phyloP scores from a whole-genome alignment of 2,888 invertebrate genomes.

The Pachycephus smyrnensis region DNA sequence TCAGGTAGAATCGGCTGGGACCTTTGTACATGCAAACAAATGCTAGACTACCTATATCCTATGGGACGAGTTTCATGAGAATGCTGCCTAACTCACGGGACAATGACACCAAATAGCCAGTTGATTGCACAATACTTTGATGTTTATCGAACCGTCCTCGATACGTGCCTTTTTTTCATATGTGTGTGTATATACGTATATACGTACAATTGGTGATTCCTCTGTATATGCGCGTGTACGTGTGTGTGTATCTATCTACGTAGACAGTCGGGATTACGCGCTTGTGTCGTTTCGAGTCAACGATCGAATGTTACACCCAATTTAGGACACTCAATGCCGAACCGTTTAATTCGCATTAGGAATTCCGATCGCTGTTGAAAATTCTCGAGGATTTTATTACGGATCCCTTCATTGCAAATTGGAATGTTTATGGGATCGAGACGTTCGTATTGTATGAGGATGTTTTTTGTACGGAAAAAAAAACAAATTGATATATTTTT shows the following conservation, averaged over 20 bases:
- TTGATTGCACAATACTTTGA: conserved; percentile 66
- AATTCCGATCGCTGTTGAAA: neutral
- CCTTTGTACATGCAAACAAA: too few species aligned
- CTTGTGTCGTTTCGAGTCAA: conserved; percentile 51
- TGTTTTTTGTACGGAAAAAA: neutral
- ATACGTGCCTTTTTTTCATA: conserved; percentile 40
- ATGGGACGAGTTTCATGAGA: conserved; percentile 41
- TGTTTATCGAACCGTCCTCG: conserved; percentile 66
- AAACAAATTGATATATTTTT: neutral
- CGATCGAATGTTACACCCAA: conserved; percentile 65
- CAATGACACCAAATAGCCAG: conserved; percentile 67
- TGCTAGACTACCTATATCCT: neutral
- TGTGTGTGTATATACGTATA: neutral
- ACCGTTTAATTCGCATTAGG: conserved; percentile 55
- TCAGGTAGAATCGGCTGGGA: too few species aligned
- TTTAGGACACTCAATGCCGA: conserved; percentile 59
- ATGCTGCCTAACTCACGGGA: conserved; percentile 57
- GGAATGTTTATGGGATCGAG: neutral
- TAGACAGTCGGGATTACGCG: neutral
- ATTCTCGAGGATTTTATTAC: conserved; percentile 6
- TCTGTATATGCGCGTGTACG: neutral
- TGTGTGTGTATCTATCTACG: neutral
- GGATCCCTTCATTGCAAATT: neutral
- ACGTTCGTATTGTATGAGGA: neutral
- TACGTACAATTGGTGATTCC: neutral